A percentile compares a stretch with the other conserved stretches of the same genome.
Evolutionary conservation across 2,888 invertebrate genomes (phyloP).

Genomic region (Prenolepis imparis): DNA sequence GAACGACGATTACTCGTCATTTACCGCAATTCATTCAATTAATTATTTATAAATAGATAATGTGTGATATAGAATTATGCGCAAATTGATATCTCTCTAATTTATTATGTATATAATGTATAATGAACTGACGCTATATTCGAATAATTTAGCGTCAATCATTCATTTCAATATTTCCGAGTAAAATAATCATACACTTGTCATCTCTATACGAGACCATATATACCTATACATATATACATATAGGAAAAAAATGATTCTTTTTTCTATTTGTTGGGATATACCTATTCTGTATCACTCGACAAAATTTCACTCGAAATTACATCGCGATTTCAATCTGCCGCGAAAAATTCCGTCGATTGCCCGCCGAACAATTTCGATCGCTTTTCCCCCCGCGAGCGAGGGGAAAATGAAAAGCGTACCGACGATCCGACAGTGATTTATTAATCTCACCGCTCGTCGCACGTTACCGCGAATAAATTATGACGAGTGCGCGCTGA

Average conservation of each 20-base stretch:
- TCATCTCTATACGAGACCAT: background rate
- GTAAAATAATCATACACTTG: background rate
- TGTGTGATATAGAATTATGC: background rate
- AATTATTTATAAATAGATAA: background rate
- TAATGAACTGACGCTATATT: background rate
- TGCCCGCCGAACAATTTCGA: slow-evolving; percentile 12
- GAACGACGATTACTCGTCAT: slow-evolving; percentile 1
- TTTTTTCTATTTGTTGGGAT: background rate
- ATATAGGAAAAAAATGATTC: background rate
- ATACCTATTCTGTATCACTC: background rate
- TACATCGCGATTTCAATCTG: background rate
- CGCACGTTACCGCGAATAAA: slow-evolving; percentile 49
- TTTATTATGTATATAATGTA: background rate
- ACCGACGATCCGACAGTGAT: slow-evolving; percentile 23
- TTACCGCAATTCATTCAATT: background rate
- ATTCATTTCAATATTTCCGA: background rate
- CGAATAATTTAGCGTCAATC: background rate
- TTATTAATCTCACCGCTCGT: slow-evolving; percentile 50
- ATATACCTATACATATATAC: background rate
- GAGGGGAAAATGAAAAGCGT: slow-evolving; percentile 22
- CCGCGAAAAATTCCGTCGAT: background rate
- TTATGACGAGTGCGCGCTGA: slow-evolving; percentile 48
- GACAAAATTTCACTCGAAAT: background rate
- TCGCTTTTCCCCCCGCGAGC: background rate
- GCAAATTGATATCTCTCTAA: background rate